phyloP scores from a whole-genome alignment of 2,888 invertebrate genomes.

The Pseudoips prasinana region DNA sequence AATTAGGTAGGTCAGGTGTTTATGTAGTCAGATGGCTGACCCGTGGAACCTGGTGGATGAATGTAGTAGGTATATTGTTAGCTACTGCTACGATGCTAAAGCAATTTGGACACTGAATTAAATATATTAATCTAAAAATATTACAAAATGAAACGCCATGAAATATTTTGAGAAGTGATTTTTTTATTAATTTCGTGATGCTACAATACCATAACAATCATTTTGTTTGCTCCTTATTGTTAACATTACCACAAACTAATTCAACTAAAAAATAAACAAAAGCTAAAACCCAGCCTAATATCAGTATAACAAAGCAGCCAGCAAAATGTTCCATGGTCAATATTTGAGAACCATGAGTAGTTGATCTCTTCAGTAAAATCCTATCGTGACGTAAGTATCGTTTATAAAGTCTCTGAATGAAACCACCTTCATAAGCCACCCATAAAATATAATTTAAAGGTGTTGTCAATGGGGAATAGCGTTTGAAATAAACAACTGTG shows the following conservation, averaged over 20 bases:
- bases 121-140: too few relatives aligned
- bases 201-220: too few relatives aligned
- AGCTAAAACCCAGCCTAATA: slow-evolving; percentile 44
- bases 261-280: slow-evolving; percentile 47
- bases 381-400: slow-evolving; percentile 31
- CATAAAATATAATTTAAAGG: slow-evolving; percentile 42
- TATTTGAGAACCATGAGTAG: slow-evolving; percentile 13
- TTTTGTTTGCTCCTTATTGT: too few relatives aligned
- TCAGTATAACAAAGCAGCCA: slow-evolving; percentile 39
- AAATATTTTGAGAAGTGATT: too few relatives aligned
- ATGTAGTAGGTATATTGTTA: too few relatives aligned
- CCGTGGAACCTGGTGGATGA: too few relatives aligned
- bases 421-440: slow-evolving; percentile 46
- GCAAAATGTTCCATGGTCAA: slow-evolving; percentile 41
- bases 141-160: too few relatives aligned
- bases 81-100: too few relatives aligned
- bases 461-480: slow-evolving; percentile 40
- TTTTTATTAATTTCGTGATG: too few relatives aligned
- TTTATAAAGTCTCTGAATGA: slow-evolving; percentile 36
- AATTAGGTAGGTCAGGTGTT: too few relatives aligned
- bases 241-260: slow-evolving; percentile 39
- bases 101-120: too few relatives aligned
- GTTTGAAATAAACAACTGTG: slow-evolving; percentile 51
- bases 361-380: slow-evolving; percentile 22
- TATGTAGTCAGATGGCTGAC: too few relatives aligned